Base-by-base conservation (phyloP, 2,888 invertebrate genomes). In the Homarus gammarus region DNA sequence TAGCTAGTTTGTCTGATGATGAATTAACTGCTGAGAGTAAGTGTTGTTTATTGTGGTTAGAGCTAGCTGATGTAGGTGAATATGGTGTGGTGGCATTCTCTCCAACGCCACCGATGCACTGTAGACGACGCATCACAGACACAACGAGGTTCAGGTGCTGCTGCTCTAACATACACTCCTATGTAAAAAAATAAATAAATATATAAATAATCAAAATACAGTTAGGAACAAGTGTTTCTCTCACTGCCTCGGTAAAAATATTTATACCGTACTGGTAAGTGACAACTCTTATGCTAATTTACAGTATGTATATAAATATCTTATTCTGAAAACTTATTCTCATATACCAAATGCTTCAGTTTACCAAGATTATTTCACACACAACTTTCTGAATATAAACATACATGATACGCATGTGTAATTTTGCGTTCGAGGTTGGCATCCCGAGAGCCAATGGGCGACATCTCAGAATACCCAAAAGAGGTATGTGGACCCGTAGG, bases 81-180 rank as follows among this genome's bases (percentile, higher is more conserved):
- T 38, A 68, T 27, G 79, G 73, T 18, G 38, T 64, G 15, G 18
- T n/a, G n/a, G 64, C 56, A 6, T 51, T 78, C 33, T 73, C 70
- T 33, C 73, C 56, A 33, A 70, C 38, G 10, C 88, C 87, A 12
- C 87, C 72, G 6, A 92, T 86, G 33, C 82, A 64, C 75, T 92
- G 97, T 49, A 98, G 94, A 87, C 97, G 95, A 90, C 95, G 95
- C 94, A 97, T 95, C 33, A 97, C 96, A 93, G 96, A 96, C 83
- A 96, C 95, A 64, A 98, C 96, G 0, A 97, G 96, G 94, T 98
- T 98, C 86, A 98, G 94, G 94, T 98, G 98, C 92, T 97, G 96
- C 94, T 98, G 98, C 79, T 98, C 95, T 92, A 97, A 96, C 93
- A 97, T 95, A 93, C 98, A 98, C 94, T 98, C 98, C 95, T 97